Percentiles rank a stretch among this genome's conserved stretches.
Conservation (phyloP, 2,113 vertebrate species). For the Albula goreensis region DNA sequence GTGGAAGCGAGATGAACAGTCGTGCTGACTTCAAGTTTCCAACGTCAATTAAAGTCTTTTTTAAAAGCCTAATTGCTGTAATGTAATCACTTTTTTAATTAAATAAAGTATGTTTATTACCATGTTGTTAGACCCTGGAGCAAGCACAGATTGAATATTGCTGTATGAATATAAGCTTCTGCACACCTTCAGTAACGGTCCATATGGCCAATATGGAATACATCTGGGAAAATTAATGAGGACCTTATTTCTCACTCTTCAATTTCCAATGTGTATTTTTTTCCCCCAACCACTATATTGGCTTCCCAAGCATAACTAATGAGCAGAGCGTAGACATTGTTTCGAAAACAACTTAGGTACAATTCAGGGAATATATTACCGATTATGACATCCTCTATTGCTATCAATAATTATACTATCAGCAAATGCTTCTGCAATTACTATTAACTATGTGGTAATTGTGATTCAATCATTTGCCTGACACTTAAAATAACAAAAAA, state of each 20-base stretch:
- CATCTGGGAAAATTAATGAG: slow-evolving; percentile 51
- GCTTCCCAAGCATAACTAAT: neutral
- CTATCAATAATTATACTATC: neutral
- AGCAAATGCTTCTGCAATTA: neutral
- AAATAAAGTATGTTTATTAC: slow-evolving; percentile 38
- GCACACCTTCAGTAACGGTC: slow-evolving; percentile 28
- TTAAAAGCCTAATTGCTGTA: slow-evolving; percentile 41
- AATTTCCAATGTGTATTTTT: neutral
- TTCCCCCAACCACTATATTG: neutral
- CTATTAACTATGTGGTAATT: no score
- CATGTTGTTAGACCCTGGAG: slow-evolving; percentile 26
- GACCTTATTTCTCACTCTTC: slow-evolving; percentile 18
- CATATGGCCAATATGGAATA: slow-evolving; percentile 38
- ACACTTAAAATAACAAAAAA: no score
- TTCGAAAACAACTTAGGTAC: neutral
- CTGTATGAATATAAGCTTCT: slow-evolving; percentile 29
- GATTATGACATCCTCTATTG: neutral
- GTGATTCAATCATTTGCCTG: no score
- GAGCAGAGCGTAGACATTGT: neutral
- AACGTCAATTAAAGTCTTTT: slow-evolving; percentile 38
- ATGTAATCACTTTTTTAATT: slow-evolving; percentile 41
- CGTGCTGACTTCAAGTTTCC: slow-evolving; percentile 45
- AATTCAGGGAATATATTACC: neutral
- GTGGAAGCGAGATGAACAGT: slow-evolving; percentile 30
- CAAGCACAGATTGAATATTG: slow-evolving; percentile 16